A percentile compares a stretch with the other conserved stretches of the same genome.
Conservation (phyloP, 2,797 vertebrate genomes). For the Schizopygopsis pylzovi region DNA sequence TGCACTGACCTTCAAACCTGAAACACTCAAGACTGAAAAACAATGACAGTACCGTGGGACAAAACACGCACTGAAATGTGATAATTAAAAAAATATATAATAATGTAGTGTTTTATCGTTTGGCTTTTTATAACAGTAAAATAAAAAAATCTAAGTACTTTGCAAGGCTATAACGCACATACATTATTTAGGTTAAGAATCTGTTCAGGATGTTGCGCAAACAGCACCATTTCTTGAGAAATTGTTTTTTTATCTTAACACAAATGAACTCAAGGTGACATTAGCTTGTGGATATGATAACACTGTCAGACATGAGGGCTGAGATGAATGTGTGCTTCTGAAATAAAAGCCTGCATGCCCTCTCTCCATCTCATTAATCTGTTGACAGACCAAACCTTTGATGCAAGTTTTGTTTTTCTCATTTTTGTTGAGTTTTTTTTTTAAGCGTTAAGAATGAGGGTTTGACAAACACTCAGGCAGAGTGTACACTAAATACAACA, state of each 20-base stretch:
- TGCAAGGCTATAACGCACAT: not conserved
- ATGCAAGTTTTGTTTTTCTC: not conserved
- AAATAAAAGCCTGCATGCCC: not conserved
- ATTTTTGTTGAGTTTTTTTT: not conserved
- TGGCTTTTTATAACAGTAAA: not conserved
- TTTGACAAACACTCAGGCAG: not conserved
- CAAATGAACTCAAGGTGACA: slow-evolving; percentile 1
- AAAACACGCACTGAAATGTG: not conserved
- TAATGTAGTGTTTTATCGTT: not conserved
- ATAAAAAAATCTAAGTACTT: not conserved
- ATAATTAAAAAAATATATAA: not conserved
- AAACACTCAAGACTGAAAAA: not conserved
- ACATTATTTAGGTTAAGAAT: not conserved
- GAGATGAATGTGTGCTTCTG: not conserved
- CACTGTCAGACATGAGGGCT: not conserved
- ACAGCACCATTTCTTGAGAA: not conserved
- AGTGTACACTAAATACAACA: not conserved
- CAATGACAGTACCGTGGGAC: not conserved
- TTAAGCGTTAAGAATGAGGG: not conserved
- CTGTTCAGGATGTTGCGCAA: not conserved
- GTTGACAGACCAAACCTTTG: slow-evolving; percentile 23
- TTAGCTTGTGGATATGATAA: not conserved
- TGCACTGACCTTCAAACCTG: not conserved
- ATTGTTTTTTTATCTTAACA: not conserved
- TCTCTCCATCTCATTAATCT: not conserved